Evolutionary conservation across 2,797 vertebrate species (phyloP), one percentile per base, ranked within the genome.

Genomic region (Lithobates pipiens): DNA sequence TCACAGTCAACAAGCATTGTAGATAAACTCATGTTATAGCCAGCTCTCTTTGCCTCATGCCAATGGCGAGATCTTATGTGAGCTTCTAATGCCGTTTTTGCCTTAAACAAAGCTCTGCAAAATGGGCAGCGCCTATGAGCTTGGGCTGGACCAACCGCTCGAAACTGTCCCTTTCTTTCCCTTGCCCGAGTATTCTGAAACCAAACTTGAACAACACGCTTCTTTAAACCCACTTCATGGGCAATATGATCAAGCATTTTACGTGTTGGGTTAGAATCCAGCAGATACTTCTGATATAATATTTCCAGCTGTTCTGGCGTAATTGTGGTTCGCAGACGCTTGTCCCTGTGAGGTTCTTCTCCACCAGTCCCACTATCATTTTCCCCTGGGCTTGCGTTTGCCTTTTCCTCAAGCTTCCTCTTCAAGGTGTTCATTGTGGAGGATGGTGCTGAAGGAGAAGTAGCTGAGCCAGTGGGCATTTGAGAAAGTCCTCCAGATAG

Each of bases 231-330:
- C 89, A 99, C 98, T 90, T 99, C 98, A 71, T 99, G 98, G 32
- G 98, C 98, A 88, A 99, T 99, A 92, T 99, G 98, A 90, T 99
- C 98, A 86, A 99, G 93, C 98, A 99, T 99, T 91, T 99, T 99
- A 74, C 98, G 96, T 5, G 98, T 99, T 21, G 98, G 98, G 90
- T 99, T 99, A 85, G 98, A 99, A 92, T 99, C 98, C 2, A 99
- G 94, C 79, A 99, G 93, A 89, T 99, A 99, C 88, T 99, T 99
- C 89, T 99, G 98, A 92, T 99, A 99, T 44, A 99, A 96, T 71
- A 99, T 95, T 89, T 99, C 98, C 76, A 99, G 94, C 93, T 99
- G 98, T 90, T 99, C 98, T 3, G 98, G 98, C 65, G 98, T 99
- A 89, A 99, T 99, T 39, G 98, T 99, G 39, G 98, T 99, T 93